Base-by-base conservation (phyloP, 2,888 invertebrate species). In the Leptinotarsa peninsularis region DNA sequence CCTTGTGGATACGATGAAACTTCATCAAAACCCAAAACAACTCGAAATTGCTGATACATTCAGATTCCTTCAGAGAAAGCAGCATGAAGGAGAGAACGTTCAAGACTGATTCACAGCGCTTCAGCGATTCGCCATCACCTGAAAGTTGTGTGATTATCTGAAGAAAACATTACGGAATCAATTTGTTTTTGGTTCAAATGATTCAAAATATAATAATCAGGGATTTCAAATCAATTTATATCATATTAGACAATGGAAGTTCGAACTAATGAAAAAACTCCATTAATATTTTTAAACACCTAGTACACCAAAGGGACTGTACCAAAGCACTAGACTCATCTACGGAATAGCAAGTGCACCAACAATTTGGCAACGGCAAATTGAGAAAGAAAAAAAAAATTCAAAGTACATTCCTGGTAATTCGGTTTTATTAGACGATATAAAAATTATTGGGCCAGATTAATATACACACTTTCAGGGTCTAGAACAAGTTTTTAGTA, bases 261-360 rank as follows among this genome's bases (percentile, higher is more conserved):
- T 4, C 27, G 1, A 27, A 27, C 4, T 27, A 27, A 27, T 27
- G 5, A 27, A 27, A 27, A 27, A 33, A 33, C 33, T 1, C 33
- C 33, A 33, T 5, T 5, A 33, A 33, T 33, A 33, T 33, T 33
- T 33, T 27, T 71, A 85, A 21, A 87, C 86, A 4, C 78, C 87
- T 69, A 86, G 75, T 76, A 87, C 86, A 4, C 86, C 84, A 71
- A 85, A 85, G 72, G 86, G 86, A 4, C 71, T 86, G 18, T 86
- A 80, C 75, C 77, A 82, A 72, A 82, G 82, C 68, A 86, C 81
- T 17, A 75, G 86, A 21, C 71, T 86, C 60, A 81, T 83, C 80
- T 86, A 82, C 75, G 86, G 85, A 4, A 75, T 86, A 7, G 83
- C 85, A 4, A 67, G 58, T 66, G 76, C 76, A 18, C 81, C 78